Conservation (phyloP, 2,888 invertebrate species). For the Epistrophe grossulariae region DNA sequence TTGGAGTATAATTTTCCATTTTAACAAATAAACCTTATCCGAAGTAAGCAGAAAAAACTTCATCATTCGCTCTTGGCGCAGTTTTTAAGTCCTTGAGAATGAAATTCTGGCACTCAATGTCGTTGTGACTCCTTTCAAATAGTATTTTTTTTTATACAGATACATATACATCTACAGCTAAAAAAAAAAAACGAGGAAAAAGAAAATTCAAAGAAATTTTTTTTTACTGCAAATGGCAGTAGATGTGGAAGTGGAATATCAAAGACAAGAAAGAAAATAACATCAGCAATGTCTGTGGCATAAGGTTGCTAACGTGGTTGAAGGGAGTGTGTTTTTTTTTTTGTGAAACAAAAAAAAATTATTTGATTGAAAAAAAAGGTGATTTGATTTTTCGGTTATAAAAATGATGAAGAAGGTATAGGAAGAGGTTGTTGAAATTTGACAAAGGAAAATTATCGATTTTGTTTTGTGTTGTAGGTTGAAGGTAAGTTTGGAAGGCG, state of each 20-base stretch:
- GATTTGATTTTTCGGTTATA: slow-evolving; percentile 37
- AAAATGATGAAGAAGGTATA: neutral
- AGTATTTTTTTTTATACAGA: too few relatives aligned
- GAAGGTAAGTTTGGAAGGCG: neutral
- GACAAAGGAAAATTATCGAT: slow-evolving; percentile 45
- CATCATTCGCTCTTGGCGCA: slow-evolving; percentile 31
- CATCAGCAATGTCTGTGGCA: slow-evolving; percentile 32
- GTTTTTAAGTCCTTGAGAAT: slow-evolving; percentile 41
- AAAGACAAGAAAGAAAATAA: slow-evolving; percentile 22
- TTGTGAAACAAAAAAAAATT: neutral
- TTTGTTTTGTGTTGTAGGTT: slow-evolving; percentile 6
- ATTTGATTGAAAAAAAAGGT: slow-evolving; percentile 70
- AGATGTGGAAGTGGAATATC: slow-evolving; percentile 34
- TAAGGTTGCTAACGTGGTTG: neutral
- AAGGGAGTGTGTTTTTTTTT: neutral
- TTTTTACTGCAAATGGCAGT: slow-evolving; percentile 35
- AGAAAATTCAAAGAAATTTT: slow-evolving; percentile 30
- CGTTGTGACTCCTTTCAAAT: slow-evolving; percentile 38
- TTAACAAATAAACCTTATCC: slow-evolving; percentile 63
- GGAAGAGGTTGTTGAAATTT: slow-evolving; percentile 34
- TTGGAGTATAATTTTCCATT: slow-evolving; percentile 42
- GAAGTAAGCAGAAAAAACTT: slow-evolving; percentile 33
- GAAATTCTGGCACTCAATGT: slow-evolving; percentile 58
- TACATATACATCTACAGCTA: too few relatives aligned
- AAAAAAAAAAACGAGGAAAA: neutral